Evolutionary conservation across 2,797 vertebrate genomes (phyloP), one percentile per base, ranked within the genome.

Genomic region (Nasua narica): DNA sequence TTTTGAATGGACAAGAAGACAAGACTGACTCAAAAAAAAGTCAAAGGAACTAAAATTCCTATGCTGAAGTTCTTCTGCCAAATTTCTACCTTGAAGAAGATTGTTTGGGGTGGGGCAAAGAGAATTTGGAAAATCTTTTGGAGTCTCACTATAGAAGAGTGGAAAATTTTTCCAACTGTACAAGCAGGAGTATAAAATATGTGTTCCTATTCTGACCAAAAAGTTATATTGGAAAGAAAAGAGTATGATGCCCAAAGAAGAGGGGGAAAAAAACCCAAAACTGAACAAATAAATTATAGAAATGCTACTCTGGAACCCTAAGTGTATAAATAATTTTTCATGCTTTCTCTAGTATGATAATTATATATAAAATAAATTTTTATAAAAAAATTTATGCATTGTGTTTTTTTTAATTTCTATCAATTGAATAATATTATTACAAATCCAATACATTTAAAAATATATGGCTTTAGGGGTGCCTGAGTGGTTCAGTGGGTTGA

Each of bases 71-170:
- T 69, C 7, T 58, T 69, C 7, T 58, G 18, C 6, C 9, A 72
- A 69, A 67, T 69, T 76, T 58, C 2, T 88, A 0, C 62, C 13
- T 54, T 74, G 21, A 29, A 25, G 67, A 72, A 79, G 21, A 60
- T 48, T n/a, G 15, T 3, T 46, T 74, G n/a, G 10, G 0, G 2
- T 16, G 0, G 8, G 35, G 2, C 9, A 54, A 18, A 43, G 14
- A 70, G 2, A 78, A 67, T 60, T 4, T n/a, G 7, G 4, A 60
- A n/a, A 43, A 2, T 65, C 3, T 52, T 35, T n/a, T 69, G 32
- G 16, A 48, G 25, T 70, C 23, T 69, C 25, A 76, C 13, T 69
- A 25, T 46, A 93, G n/a, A 5, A 35, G 1, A 56, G 11, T 43
- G 7, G 29, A 54, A 88, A 85, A 35, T 37, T 10, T 7, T 40